These are phyloP conservation scores for Mastigias papua DNA, from an alignment of 30 jellyfish, hydroid and myxozoan genomes.

Conservation along the genomic window DNA sequence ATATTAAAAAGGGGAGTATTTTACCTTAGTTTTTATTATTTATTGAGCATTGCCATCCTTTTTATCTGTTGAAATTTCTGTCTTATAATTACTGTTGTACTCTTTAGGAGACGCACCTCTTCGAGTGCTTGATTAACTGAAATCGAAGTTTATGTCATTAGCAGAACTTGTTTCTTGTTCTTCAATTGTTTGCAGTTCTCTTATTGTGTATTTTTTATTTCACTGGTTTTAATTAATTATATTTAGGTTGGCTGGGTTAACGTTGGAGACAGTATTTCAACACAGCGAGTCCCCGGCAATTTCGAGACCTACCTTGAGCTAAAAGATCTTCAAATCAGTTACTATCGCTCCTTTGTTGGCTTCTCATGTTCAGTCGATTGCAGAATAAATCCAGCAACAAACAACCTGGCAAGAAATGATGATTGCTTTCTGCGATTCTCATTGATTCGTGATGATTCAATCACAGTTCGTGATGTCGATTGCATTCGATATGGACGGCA, in stretches of 20 bases:
- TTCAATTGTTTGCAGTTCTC: background rate
- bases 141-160: too few relatives aligned
- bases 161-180: too few relatives aligned
- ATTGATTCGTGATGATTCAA: constrained; percentile 26
- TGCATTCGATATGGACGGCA: constrained; percentile 68
- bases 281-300: constrained; percentile 92
- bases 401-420: constrained; percentile 65
- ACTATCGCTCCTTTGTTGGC: constrained; percentile 54
- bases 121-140: too few relatives aligned
- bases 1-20: too few relatives aligned
- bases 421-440: constrained; percentile 82
- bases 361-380: constrained; percentile 93
- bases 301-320: constrained; percentile 80
- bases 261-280: constrained; percentile 74
- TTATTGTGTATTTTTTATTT: background rate
- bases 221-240: too few relatives aligned
- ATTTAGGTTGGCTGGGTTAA: constrained; percentile 76
- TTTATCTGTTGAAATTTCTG: too few relatives aligned
- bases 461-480: constrained; percentile 62
- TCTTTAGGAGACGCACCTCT: too few relatives aligned
- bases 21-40: too few relatives aligned
- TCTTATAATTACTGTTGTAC: too few relatives aligned
- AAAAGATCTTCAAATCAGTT: constrained; percentile 54
- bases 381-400: constrained; percentile 68
- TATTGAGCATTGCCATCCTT: too few relatives aligned